Evolutionary conservation across 64 coral and sea anemone species (phyloP).

Genomic region (Montipora foliosa): DNA sequence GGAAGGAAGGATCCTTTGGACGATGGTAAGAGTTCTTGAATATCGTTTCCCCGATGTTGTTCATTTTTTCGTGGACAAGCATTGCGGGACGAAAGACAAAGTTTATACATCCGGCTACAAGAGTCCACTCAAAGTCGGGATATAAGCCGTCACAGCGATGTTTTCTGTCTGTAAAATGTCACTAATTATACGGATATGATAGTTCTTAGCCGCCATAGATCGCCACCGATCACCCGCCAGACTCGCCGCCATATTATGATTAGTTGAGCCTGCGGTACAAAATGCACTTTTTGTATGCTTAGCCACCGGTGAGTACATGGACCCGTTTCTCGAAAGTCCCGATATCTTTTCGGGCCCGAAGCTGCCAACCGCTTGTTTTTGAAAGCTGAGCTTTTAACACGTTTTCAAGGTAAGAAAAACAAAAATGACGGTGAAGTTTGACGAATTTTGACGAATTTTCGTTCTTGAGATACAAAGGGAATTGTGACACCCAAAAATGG

Average conservation of each 20-base stretch:
- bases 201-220: not conserved
- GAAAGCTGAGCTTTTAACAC: too few species aligned
- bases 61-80: slow-evolving; percentile 39
- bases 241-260: not conserved
- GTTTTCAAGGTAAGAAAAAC: too few species aligned
- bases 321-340: too few species aligned
- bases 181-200: too few species aligned
- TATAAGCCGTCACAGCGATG: too few species aligned
- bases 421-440: too few species aligned
- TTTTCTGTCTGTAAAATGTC: too few species aligned
- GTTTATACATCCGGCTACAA: not conserved
- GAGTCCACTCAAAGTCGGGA: not conserved
- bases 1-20: not conserved
- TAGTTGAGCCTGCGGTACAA: not conserved
- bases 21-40: slow-evolving; percentile 17
- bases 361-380: too few species aligned
- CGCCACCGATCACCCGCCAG: not conserved
- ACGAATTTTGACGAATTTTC: too few species aligned
- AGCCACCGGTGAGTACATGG: not conserved
- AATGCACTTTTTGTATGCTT: not conserved
- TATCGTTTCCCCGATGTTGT: not conserved
- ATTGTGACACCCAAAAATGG: too few species aligned
- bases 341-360: too few species aligned
- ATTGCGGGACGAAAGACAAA: not conserved
- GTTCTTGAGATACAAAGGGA: too few species aligned